Conservation (phyloP, 2,888 invertebrate genomes). For the Eristalis tenax region DNA sequence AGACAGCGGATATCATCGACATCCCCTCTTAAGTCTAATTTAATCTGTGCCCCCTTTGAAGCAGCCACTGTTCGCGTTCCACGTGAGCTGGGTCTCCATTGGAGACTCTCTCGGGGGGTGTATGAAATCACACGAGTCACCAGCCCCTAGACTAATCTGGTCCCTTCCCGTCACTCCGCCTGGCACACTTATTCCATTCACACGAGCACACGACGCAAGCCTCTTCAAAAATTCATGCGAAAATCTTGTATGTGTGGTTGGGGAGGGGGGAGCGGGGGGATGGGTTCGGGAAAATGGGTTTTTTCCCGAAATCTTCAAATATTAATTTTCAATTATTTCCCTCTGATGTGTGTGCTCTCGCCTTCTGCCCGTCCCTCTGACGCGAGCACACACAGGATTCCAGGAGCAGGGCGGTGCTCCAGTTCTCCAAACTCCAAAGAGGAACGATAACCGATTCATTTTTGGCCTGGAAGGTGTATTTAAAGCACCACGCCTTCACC, state of each 20-base stretch:
- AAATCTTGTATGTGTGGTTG: background rate
- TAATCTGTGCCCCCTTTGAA: background rate
- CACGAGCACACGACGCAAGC: background rate
- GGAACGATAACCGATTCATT: constrained; percentile 28
- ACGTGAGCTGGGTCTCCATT: background rate
- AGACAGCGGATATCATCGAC: no score
- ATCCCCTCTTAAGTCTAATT: background rate
- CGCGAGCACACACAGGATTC: background rate
- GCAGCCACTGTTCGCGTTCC: background rate
- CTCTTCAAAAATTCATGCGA: background rate
- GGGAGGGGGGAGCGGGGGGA: background rate
- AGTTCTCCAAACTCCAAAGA: background rate
- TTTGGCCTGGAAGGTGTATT: constrained; percentile 35
- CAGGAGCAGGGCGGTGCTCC: background rate
- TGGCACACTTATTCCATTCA: background rate
- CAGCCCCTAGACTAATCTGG: background rate
- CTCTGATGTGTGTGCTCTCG: background rate
- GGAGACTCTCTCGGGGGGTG: background rate
- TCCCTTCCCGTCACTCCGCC: background rate
- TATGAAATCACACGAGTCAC: background rate
- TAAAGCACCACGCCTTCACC: constrained; percentile 15
- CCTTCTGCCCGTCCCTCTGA: background rate
- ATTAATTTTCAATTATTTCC: constrained; percentile 48
- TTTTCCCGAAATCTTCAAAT: constrained; percentile 24
- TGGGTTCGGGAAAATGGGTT: background rate